Percentiles rank a stretch among this genome's conserved stretches.
phyloP scores from a whole-genome alignment of 2,113 vertebrate genomes.

The Collichthys lucidus region DNA sequence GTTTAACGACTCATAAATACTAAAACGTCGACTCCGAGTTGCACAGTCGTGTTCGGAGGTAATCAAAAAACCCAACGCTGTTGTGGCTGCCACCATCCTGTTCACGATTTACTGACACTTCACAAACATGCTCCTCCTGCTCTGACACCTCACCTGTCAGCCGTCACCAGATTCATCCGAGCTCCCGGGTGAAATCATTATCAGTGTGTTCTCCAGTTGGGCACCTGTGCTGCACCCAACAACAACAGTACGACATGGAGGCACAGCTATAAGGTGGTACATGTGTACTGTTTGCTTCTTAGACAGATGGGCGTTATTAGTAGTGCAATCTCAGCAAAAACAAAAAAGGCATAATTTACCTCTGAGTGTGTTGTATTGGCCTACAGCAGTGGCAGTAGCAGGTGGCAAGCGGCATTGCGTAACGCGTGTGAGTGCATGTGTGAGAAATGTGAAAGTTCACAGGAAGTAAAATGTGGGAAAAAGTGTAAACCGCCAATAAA shows the following conservation, averaged over 20 bases:
- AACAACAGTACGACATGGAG: conserved; percentile 4
- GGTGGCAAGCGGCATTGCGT: conserved; percentile 48
- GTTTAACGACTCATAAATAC: background rate
- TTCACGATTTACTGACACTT: conserved; percentile 42
- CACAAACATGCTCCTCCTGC: conserved; percentile 17
- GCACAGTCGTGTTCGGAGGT: background rate
- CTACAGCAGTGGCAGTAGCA: conserved; percentile 52
- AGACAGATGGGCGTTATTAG: conserved; percentile 56
- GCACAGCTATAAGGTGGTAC: conserved; percentile 10
- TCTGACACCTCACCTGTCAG: conserved; percentile 33
- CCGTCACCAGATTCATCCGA: conserved; percentile 3
- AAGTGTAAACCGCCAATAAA: conserved; percentile 1
- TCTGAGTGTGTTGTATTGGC: conserved; percentile 38
- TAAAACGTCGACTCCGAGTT: background rate
- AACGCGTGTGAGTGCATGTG: conserved; percentile 41
- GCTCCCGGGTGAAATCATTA: conserved; percentile 44
- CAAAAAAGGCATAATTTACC: conserved; percentile 29
- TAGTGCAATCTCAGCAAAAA: conserved; percentile 32
- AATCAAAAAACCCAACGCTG: conserved; percentile 14
- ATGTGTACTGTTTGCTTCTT: conserved; percentile 14
- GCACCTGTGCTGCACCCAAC: conserved; percentile 1
- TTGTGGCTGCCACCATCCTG: conserved; percentile 12
- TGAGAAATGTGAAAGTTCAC: conserved; percentile 44
- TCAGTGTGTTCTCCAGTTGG: conserved; percentile 1
- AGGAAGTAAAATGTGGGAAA: background rate